These are phyloP conservation scores for Apamea monoglypha DNA, from an alignment of 2,888 invertebrate species.

Conservation along the genomic window DNA sequence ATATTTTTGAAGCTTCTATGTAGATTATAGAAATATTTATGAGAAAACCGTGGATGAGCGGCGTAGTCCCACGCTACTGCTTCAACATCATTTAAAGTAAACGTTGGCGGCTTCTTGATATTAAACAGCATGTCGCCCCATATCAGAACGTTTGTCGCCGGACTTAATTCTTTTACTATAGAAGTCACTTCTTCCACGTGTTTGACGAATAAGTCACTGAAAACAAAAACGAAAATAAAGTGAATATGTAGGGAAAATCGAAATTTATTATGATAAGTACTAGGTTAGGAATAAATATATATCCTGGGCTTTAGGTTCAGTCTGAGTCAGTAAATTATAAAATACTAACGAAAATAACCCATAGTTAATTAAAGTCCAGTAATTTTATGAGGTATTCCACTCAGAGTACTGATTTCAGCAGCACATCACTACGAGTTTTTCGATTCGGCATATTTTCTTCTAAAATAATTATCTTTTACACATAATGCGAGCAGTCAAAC, in stretches of 20 bases:
- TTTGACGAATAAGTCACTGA: conserved; percentile 90
- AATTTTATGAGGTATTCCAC: not conserved
- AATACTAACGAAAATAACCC: not conserved
- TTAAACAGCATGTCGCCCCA: conserved; percentile 95
- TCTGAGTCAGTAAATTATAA: not conserved
- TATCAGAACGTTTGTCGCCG: conserved; percentile 91
- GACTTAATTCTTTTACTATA: conserved; percentile 85
- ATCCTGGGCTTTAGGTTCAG: not conserved
- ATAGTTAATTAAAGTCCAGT: not conserved
- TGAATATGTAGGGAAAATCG: not conserved
- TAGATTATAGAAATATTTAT: conserved; percentile 74
- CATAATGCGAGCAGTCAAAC: not conserved
- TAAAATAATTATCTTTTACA: not conserved
- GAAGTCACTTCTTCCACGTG: conserved; percentile 91
- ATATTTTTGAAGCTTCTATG: conserved; percentile 90
- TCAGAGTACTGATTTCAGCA: too few relatives aligned
- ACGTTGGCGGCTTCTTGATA: conserved; percentile 86
- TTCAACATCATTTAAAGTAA: conserved; percentile 86
- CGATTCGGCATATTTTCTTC: not conserved
- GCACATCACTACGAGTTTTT: not conserved
- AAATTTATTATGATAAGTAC: not conserved
- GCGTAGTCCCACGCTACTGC: conserved; percentile 94
- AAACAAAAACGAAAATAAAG: conserved; percentile 54
- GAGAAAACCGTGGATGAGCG: conserved; percentile 71
- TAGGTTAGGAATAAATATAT: not conserved